A percentile compares a stretch with the other conserved stretches of the same genome.
These are phyloP conservation scores for Scelioninae gen. 2 DNA, from an alignment of 2,888 invertebrate species.

Conservation along the genomic window DNA sequence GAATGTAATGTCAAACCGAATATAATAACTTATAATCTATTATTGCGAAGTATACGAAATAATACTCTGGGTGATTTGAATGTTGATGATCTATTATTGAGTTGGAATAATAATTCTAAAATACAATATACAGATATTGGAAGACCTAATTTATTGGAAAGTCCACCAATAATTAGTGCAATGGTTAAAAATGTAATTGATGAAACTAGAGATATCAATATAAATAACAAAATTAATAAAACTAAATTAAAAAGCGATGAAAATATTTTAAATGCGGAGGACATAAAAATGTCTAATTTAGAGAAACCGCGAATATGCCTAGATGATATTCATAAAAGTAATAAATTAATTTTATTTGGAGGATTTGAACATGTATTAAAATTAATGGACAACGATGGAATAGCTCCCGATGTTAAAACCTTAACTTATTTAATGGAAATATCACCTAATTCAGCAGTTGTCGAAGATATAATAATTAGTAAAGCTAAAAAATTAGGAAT, in stretches of 20 bases:
- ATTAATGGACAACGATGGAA: constrained; percentile 82
- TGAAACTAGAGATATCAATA: no score
- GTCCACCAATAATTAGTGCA: neutral
- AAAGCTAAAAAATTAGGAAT: constrained; percentile 79
- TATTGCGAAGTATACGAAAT: constrained; percentile 87
- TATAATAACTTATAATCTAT: constrained; percentile 86
- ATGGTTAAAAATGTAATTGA: no score
- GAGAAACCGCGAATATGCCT: neutral
- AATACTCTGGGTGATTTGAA: constrained; percentile 75
- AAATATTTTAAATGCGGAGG: neutral
- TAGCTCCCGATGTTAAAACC: constrained; percentile 86
- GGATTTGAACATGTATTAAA: constrained; percentile 85
- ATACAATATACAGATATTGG: neutral
- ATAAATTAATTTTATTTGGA: constrained; percentile 86
- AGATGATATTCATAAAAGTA: constrained; percentile 73
- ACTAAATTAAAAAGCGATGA: neutral
- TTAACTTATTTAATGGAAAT: constrained; percentile 86
- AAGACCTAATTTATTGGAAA: constrained; percentile 1
- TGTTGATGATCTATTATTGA: neutral
- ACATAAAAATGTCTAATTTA: neutral
- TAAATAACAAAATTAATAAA: no score
- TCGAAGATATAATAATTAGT: constrained; percentile 83
- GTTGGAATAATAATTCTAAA: no score
- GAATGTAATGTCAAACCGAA: constrained; percentile 81
- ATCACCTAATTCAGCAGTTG: constrained; percentile 80